phyloP scores from a whole-genome alignment of 2,113 vertebrate species.

The Galbula dea region DNA sequence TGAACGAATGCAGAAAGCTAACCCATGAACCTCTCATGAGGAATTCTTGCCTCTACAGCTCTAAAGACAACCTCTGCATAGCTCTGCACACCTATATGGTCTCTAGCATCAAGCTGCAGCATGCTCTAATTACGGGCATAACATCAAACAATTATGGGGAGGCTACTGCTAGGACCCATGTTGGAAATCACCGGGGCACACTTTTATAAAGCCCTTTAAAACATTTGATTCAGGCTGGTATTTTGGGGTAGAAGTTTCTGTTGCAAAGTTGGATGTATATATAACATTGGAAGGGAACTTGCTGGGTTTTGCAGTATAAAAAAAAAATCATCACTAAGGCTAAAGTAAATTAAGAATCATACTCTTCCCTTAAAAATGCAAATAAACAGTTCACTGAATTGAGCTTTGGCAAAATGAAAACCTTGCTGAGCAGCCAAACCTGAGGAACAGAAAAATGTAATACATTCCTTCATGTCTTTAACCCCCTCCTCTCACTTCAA shows the following conservation, averaged over 20 bases:
- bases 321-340: constrained; percentile 21
- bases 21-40: not conserved
- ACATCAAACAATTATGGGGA: not conserved
- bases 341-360: constrained; percentile 44
- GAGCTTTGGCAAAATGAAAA: constrained; percentile 21
- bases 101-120: not conserved
- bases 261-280: not conserved
- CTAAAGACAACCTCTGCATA: not conserved
- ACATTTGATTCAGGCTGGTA: not conserved
- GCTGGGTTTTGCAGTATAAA: not conserved
- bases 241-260: not conserved
- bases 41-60: not conserved
- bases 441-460: constrained; percentile 24
- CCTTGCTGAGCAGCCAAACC: constrained; percentile 4
- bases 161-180: not conserved
- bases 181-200: not conserved
- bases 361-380: constrained; percentile 16
- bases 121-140: not conserved
- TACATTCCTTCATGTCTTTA: constrained; percentile 3
- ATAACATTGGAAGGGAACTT: not conserved
- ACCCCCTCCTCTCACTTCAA: not conserved
- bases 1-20: not conserved
- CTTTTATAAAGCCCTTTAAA: not conserved
- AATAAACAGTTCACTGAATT: constrained; percentile 44
- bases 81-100: not conserved